Base-by-base conservation (phyloP, 2,113 vertebrate species). In the Rana temporaria region DNA sequence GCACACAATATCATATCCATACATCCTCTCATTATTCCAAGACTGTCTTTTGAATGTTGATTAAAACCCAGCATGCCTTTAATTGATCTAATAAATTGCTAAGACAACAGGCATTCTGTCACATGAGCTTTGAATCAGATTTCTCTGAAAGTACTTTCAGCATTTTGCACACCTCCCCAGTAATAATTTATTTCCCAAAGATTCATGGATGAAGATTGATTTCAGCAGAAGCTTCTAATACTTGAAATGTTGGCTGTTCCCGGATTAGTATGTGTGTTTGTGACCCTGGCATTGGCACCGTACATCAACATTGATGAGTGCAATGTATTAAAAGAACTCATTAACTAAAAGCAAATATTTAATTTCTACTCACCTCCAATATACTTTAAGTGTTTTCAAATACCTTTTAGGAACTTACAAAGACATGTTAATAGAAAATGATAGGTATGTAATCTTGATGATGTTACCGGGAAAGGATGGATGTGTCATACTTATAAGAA, bases 331-430 rank as follows among this genome's bases (percentile, higher is more conserved):
- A 80, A 42, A 26, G 20, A 81, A 73, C 42, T 62, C 42, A 72
- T 73, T 75, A 66, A 82, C 48, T 82, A 74, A 82, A 74, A 74
- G 32, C 48, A 82, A 82, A 82, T 65, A 82, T 74, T 82, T 66
- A 53, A 81, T 65, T 75, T 82, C 62, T 57, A 8, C 52, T 67
- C 80, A 75, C 48, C 70, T 64, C 52, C 70, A 65, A 75, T 82
- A 38, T 24, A 30, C 38, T 73, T 42, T 71, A 79, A 68, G 65
- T 19, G 30, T 53, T 19, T 78, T 11, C 38, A 65, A 65, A 65
- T 78, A 64, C 62, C 38, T 55, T 79, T 71, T 72, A 71, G 52
- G 57, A 72, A 62, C 65, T 72, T 73, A 42, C 59, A 64, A 55
- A 67, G 62, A 57, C 66, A 65, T 65, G 69, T 57, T 65, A 82